Conservation (phyloP, 2,797 vertebrate species). For the Brotula barbata region DNA sequence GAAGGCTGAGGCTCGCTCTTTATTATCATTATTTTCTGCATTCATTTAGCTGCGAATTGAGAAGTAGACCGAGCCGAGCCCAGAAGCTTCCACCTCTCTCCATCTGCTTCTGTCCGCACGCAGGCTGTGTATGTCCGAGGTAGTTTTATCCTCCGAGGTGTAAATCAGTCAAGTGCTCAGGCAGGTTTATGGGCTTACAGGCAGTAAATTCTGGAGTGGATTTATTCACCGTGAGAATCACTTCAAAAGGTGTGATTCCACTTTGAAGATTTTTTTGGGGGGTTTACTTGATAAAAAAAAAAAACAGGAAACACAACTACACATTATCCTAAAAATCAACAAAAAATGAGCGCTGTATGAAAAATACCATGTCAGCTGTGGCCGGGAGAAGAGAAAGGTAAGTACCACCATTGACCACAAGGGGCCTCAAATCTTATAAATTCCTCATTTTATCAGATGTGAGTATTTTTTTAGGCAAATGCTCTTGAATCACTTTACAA, state of each 20-base stretch:
- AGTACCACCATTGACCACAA: no score
- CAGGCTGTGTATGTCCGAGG: constrained; percentile 8
- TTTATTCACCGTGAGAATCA: constrained; percentile 15
- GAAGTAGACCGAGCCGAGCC: constrained; percentile 17
- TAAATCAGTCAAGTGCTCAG: constrained; percentile 17
- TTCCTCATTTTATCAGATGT: no score
- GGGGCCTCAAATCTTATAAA: no score
- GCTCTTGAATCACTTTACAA: no score
- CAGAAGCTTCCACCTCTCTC: constrained; percentile 10
- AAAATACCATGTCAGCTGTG: no score
- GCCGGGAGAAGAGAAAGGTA: no score
- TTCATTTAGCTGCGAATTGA: constrained; percentile 27
- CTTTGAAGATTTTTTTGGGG: neutral
- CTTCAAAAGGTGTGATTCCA: constrained; percentile 12
- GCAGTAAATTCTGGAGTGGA: constrained; percentile 5
- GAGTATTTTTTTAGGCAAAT: no score
- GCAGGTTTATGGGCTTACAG: constrained; percentile 6
- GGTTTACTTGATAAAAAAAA: neutral
- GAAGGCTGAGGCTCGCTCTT: constrained; percentile 43
- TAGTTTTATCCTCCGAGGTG: constrained; percentile 25
- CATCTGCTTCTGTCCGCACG: constrained; percentile 14
- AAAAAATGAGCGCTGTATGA: no score
- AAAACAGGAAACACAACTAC: neutral
- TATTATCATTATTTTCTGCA: constrained; percentile 30
- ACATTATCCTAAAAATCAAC: no score